A percentile compares a stretch with the other conserved stretches of the same genome.
phyloP scores from a whole-genome alignment of 2,888 invertebrate genomes.

The Oscheius sp. region DNA sequence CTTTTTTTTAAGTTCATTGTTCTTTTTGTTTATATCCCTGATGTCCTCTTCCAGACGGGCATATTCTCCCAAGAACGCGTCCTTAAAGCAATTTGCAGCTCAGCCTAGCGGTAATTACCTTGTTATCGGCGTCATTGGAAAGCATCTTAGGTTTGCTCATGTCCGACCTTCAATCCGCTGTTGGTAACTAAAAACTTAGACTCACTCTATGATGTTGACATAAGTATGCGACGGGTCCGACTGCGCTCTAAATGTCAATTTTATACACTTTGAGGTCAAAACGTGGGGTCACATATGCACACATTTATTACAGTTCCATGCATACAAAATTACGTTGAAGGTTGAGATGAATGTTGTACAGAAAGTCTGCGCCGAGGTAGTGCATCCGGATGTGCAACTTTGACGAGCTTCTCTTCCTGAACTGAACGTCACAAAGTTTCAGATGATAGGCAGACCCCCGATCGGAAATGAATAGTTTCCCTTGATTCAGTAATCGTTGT shows the following conservation, averaged over 20 bases:
- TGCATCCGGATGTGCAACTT: slow-evolving; percentile 6
- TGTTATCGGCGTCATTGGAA: background rate
- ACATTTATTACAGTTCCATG: no score
- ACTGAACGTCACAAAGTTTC: background rate
- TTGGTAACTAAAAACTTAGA: slow-evolving; percentile 28
- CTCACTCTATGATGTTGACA: slow-evolving; percentile 34
- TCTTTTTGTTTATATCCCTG: slow-evolving; percentile 31
- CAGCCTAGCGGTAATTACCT: background rate
- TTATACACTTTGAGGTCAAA: no score
- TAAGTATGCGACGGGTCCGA: slow-evolving; percentile 29
- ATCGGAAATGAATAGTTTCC: slow-evolving; percentile 53
- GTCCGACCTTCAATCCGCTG: slow-evolving; percentile 19
- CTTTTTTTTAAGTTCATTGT: slow-evolving; percentile 30
- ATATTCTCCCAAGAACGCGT: slow-evolving; percentile 23
- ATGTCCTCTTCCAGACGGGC: slow-evolving; percentile 25
- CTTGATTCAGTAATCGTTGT: slow-evolving; percentile 57
- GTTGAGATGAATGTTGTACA: background rate
- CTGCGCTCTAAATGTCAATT: slow-evolving; percentile 15
- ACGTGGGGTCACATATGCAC: no score
- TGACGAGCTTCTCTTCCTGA: slow-evolving; percentile 11
- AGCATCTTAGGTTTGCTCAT: slow-evolving; percentile 5
- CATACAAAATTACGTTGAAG: no score
- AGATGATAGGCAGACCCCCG: background rate
- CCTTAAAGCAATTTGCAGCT: background rate
- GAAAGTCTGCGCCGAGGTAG: background rate